These are phyloP conservation scores for Pelochelys cantorii DNA, from an alignment of 2,797 vertebrate species.

Conservation along the genomic window DNA sequence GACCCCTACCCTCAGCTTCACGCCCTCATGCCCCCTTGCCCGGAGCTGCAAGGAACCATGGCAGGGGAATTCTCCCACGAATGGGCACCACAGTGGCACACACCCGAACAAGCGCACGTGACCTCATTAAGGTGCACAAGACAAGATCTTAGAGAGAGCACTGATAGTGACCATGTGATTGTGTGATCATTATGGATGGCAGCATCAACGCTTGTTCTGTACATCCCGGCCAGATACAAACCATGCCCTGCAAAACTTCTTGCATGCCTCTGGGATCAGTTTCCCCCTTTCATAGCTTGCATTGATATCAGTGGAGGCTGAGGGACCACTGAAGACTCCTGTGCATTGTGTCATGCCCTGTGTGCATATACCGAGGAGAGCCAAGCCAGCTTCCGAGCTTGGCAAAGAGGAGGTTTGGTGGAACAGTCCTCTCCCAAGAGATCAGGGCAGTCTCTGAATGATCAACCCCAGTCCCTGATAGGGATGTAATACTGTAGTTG, in stretches of 20 bases:
- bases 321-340: neutral
- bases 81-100: too few relatives aligned
- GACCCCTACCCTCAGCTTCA: too few relatives aligned
- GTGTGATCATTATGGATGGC: fast-evolving
- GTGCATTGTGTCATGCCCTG: neutral
- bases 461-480: neutral
- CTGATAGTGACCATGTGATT: neutral
- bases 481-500: too few relatives aligned
- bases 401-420: neutral
- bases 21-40: too few relatives aligned
- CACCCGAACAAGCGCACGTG: too few relatives aligned
- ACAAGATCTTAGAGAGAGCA: too few relatives aligned
- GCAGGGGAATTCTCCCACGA: too few relatives aligned
- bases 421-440: neutral
- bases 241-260: neutral
- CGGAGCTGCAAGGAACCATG: too few relatives aligned
- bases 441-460: neutral
- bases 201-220: neutral
- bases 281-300: fast-evolving
- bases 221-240: too few relatives aligned
- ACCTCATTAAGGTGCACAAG: too few relatives aligned
- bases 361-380: neutral
- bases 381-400: neutral
- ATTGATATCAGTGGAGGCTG: fast-evolving
- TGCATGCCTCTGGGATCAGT: neutral